A percentile compares a stretch with the other conserved stretches of the same genome.
Conservation (phyloP, 2,113 vertebrate species). For the Ciconia stormi region DNA sequence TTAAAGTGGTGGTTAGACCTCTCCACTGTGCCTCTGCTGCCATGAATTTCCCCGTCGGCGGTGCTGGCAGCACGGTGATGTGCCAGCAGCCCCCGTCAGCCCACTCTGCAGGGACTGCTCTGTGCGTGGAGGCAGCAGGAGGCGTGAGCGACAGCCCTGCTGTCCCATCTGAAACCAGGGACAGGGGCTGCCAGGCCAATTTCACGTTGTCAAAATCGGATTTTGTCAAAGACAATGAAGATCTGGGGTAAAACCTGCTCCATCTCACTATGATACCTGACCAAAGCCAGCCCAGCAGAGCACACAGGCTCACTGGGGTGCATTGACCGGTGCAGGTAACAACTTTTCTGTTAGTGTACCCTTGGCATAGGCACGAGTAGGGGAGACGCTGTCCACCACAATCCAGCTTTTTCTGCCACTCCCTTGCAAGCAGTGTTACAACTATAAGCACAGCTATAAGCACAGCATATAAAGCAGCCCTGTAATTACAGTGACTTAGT, state of each 20-base stretch:
- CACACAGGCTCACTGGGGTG: not conserved
- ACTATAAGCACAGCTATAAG: not conserved
- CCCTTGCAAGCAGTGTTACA: not conserved
- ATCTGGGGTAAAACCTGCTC: not conserved
- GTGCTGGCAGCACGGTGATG: not conserved
- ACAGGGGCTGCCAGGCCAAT: not conserved
- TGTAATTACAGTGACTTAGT: not conserved
- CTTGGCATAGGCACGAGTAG: rapidly evolving
- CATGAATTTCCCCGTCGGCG: not conserved
- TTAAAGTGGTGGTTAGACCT: not conserved
- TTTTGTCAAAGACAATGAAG: not conserved
- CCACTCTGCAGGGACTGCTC: not conserved
- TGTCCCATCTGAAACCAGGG: not conserved
- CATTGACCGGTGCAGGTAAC: not conserved
- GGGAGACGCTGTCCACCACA: not conserved
- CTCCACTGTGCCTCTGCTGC: not conserved
- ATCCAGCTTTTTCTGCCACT: not conserved
- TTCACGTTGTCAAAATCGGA: not conserved
- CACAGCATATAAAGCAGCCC: not conserved
- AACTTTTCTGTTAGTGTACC: not conserved
- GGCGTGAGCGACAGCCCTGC: not conserved
- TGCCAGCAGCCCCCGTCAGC: rapidly evolving
- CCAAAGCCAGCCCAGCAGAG: not conserved
- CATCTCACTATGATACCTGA: not conserved
- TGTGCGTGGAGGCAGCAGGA: not conserved